These are phyloP conservation scores for Drosophila siamana DNA, from an alignment of 2,888 invertebrate genomes.

Conservation along the genomic window DNA sequence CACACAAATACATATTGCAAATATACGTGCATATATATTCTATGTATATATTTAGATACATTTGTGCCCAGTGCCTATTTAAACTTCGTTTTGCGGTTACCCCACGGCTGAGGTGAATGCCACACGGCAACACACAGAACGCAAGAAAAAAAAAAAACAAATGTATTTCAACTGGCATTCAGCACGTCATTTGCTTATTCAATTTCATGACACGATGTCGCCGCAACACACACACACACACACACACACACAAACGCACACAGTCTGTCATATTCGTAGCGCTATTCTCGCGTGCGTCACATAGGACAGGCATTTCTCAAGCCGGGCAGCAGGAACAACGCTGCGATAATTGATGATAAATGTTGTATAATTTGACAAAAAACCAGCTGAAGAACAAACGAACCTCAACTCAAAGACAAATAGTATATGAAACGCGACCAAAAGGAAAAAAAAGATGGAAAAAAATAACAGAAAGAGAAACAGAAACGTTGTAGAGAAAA, in stretches of 20 bases:
- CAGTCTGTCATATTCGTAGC: constrained; percentile 2
- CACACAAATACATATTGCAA: neutral
- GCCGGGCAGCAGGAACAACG: constrained; percentile 43
- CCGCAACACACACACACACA: constrained; percentile 41
- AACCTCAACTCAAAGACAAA: constrained; percentile 13
- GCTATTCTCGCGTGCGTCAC: constrained; percentile 73
- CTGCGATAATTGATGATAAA: constrained; percentile 84
- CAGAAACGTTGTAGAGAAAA: constrained; percentile 2
- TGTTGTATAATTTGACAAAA: constrained; percentile 84
- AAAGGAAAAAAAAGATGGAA: neutral
- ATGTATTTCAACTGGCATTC: constrained; percentile 79
- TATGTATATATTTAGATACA: constrained; percentile 2
- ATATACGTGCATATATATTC: neutral
- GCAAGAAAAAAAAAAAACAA: too few species aligned
- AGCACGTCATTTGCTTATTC: constrained; percentile 84
- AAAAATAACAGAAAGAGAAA: too few species aligned
- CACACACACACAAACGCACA: constrained; percentile 16
- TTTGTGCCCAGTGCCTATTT: constrained; percentile 45
- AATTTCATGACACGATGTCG: constrained; percentile 79
- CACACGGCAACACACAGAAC: constrained; percentile 58
- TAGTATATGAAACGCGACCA: neutral
- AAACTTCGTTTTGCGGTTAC: constrained; percentile 77
- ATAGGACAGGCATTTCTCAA: constrained; percentile 70
- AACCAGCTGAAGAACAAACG: constrained; percentile 31
- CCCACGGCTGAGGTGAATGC: constrained; percentile 52